phyloP scores from a whole-genome alignment of 2,888 invertebrate species.

The Melanostoma scalare region DNA sequence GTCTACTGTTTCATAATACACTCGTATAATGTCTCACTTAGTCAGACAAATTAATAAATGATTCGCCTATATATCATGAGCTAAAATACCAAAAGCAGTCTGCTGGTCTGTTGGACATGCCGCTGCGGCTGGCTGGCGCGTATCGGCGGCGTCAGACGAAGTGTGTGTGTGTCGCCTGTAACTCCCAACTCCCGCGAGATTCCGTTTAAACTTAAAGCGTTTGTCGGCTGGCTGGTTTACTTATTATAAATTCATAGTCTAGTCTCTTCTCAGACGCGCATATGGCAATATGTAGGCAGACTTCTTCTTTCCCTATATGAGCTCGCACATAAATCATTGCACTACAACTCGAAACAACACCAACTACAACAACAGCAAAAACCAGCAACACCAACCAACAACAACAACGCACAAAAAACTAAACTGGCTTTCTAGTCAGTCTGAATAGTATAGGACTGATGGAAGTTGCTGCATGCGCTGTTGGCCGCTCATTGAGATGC shows the following conservation, averaged over 20 bases:
- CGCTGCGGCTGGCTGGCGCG: background rate
- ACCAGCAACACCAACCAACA: constrained; percentile 32
- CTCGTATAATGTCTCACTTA: constrained; percentile 70
- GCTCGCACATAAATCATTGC: constrained; percentile 59
- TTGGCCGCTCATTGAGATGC: constrained; percentile 42
- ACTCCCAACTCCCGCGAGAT: constrained; percentile 16
- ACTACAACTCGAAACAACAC: constrained; percentile 45
- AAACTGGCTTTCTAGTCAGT: constrained; percentile 7
- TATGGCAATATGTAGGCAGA: constrained; percentile 43
- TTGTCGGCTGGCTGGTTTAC: constrained; percentile 21
- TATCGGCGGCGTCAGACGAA: background rate
- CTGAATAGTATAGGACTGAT: constrained; percentile 13
- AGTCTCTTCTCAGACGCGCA: constrained; percentile 46
- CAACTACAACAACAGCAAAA: constrained; percentile 22
- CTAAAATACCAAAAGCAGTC: constrained; percentile 46
- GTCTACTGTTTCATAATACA: constrained; percentile 63
- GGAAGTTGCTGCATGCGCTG: constrained; percentile 26
- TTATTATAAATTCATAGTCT: constrained; percentile 68
- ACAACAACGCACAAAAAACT: background rate
- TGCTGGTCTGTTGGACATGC: constrained; percentile 7
- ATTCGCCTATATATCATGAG: constrained; percentile 66
- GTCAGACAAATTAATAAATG: constrained; percentile 67
- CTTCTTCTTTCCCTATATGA: constrained; percentile 58
- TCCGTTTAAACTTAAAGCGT: constrained; percentile 43
- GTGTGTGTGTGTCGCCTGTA: background rate